Base-by-base conservation (phyloP, 2,113 vertebrate genomes). In the Neolamprologus caudopunctatus region DNA sequence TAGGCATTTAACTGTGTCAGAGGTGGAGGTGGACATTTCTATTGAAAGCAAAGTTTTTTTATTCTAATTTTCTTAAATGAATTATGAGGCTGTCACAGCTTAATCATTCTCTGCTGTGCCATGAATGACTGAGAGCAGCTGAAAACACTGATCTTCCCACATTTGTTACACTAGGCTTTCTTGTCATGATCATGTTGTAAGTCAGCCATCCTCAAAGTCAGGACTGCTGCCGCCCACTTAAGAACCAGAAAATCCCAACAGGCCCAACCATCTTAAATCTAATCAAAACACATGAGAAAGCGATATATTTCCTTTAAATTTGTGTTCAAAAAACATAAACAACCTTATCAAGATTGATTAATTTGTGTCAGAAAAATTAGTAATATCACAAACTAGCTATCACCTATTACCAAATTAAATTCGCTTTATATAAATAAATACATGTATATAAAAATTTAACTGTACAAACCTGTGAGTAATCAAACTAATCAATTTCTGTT, bases 351-450 rank as follows among this genome's bases (percentile, higher is more conserved):
- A 37, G 33, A 66, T 12, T 0, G 3, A 66, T 66, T 37, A 8
- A 66, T 66, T 66, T 66, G 61, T 66, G 19, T 66, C 31, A n/a
- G 3, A 63, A 66, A 35, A 66, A 66, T n/a, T 7, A 1, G 17
- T 37, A 66, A 37, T 66, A 66, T 66, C 4, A n/a, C 17, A 8
- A 66, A 37, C 61, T 66, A 3, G 17, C 17, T 19, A 35, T n/a
- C 61, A n/a, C 31, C 17, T 66, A 66, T 66, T 66, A 8, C 6
- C 61, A 66, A 66, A 66, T 66, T 66, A n/a, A 66, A 66, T 66
- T 13, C 0, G 1, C 1, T 37, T 66, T 66, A 37, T 37, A n/a
- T 5, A 66, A 66, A 66, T 13, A 66, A n/a, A 66, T 66, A 37
- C 31, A 37, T 66, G 61, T 0, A 8, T 1, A 37, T 37, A 66